Conservation (phyloP, 2,113 vertebrate species). For the Archilochus colubris region DNA sequence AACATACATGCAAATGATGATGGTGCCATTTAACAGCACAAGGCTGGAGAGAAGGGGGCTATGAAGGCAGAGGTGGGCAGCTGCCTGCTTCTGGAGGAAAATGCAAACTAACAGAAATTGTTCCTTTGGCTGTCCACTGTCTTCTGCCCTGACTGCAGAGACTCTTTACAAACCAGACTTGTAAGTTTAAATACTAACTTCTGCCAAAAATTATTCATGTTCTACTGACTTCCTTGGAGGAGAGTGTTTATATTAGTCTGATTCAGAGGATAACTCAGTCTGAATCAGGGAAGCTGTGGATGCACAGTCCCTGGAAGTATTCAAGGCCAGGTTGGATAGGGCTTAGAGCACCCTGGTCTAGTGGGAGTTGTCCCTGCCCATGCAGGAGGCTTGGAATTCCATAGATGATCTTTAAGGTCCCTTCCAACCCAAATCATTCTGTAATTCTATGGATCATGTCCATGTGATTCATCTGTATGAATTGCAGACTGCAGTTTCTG, state of each 20-base stretch:
- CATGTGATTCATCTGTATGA: not conserved
- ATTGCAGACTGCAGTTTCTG: conserved; percentile 45
- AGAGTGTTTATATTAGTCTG: not conserved
- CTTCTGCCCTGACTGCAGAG: not conserved
- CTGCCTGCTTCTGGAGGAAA: not conserved
- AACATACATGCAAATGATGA: not conserved
- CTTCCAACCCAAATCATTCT: too few relatives aligned
- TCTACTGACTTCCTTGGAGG: not conserved
- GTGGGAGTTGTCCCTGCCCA: too few relatives aligned
- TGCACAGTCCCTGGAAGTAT: too few relatives aligned
- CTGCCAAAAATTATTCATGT: not conserved
- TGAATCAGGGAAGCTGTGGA: not conserved
- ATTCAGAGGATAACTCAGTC: not conserved
- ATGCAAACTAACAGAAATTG: not conserved
- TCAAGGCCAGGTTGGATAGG: too few relatives aligned
- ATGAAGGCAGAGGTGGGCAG: not conserved
- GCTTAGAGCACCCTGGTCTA: too few relatives aligned
- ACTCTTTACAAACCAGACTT: not conserved
- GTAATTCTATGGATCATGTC: not conserved
- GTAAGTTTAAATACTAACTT: not conserved
- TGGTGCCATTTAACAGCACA: not conserved
- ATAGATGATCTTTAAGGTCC: too few relatives aligned
- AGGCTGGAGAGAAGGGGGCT: not conserved
- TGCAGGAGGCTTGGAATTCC: too few relatives aligned
- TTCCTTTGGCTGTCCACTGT: not conserved